Evolutionary conservation across 2,113 vertebrate species (phyloP), one percentile per base, ranked within the genome.

Genomic region (Otolemur garnettii): DNA sequence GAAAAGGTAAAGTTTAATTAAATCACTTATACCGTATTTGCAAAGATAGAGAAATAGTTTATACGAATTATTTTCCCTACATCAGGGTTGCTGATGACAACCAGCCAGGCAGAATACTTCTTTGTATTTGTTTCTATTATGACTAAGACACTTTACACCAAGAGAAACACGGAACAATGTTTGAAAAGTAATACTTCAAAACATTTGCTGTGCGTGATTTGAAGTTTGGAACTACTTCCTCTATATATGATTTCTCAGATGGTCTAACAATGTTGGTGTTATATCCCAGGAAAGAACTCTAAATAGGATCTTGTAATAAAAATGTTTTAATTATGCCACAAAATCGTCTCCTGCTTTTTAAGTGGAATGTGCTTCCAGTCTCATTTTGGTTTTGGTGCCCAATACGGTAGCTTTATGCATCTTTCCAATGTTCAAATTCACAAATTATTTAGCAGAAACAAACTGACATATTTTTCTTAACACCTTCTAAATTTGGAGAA

Each of bases 401-500:
- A 24, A 3, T 24, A 15, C 0, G 4, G 11, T 94, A 96, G 96
- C 91, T 4, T 11, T 55, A 71, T 86, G 38, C 60, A 75, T 33
- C 11, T 96, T 97, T 42, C 19, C 30, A 26, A 10, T 19, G 89
- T 87, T 72, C 85, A 62, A 82, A 92, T 62, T 87, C n/a, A 75
- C 78, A 30, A 96, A 50, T 24, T 92, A 33, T 64, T 53, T 35
- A 93, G 26, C 71, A 84, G 57, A 81, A 91, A 35, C 8, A 85
- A 93, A 66, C 18, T 38, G 26, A 69, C 1, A 4, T 66, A 64
- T 59, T 90, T 96, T 87, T 79, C 28, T 66, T 90, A 90, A 57
- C 19, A 42, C 60, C 59, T 90, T 94, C 28, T 78, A 85, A 91
- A 95, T 90, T 83, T 95, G 45, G 64, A 50, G 81, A 74, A 68